Conservation (phyloP, 1,140 invertebrate species). For the Cotesia chilonis region DNA sequence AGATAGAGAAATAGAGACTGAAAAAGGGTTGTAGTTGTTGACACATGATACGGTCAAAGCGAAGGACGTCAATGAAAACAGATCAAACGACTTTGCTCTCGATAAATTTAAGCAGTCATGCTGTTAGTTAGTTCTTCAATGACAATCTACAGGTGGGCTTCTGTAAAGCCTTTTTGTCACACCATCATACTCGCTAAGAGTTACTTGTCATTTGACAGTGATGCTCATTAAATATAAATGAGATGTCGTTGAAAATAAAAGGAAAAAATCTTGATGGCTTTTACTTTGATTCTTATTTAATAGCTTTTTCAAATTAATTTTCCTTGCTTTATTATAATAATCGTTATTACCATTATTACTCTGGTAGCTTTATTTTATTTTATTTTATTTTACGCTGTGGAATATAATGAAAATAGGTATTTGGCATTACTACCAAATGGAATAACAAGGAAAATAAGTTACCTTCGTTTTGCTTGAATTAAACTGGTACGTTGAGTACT, state of each 20-base stretch:
- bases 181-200: too few relatives aligned
- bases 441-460: conserved; percentile 27
- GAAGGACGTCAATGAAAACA: conserved; percentile 34
- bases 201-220: conserved; percentile 3
- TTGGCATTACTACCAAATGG: not conserved
- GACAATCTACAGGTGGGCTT: conserved; percentile 41
- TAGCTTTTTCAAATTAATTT: not conserved
- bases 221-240: conserved; percentile 1
- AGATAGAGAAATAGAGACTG: conserved; percentile 34
- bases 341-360: not conserved
- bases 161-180: not conserved
- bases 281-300: conserved; percentile 9
- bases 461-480: conserved; percentile 52
- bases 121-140: conserved; percentile 2
- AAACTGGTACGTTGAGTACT: conserved; percentile 31
- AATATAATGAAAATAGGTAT: not conserved
- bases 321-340: conserved; percentile 1
- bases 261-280: too few relatives aligned
- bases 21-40: too few relatives aligned
- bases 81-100: conserved; percentile 30
- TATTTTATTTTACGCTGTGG: not conserved
- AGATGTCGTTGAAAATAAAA: too few relatives aligned
- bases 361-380: too few relatives aligned
- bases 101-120: not conserved
- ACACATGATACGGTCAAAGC: conserved; percentile 4